phyloP scores from a whole-genome alignment of 2,113 vertebrate species.

The Gopherus evgoodei region DNA sequence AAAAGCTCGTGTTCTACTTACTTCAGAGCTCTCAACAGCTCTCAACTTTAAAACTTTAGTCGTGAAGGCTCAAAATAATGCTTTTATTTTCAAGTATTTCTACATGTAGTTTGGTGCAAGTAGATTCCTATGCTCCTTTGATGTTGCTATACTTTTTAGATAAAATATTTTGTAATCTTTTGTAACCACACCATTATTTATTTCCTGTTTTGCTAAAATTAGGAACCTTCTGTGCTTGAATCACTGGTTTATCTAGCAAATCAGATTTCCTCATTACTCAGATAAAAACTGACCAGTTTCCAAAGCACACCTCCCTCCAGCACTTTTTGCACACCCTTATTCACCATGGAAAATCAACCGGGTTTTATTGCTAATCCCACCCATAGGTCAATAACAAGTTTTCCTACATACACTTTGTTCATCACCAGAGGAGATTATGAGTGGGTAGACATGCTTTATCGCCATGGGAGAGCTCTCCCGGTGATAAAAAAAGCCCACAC shows the following conservation, averaged over 20 bases:
- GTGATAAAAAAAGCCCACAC: too few species aligned
- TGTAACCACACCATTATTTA: constrained; percentile 29
- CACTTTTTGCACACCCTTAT: background rate
- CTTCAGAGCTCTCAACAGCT: constrained; percentile 31
- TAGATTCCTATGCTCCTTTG: constrained; percentile 31
- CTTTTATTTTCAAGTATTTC: constrained; percentile 24
- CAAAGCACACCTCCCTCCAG: background rate
- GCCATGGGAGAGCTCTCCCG: too few species aligned
- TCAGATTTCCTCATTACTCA: constrained; percentile 1
- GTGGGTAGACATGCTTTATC: too few species aligned
- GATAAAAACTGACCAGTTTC: background rate
- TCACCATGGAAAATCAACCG: background rate
- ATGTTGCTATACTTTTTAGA: constrained; percentile 34
- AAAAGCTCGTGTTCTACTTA: background rate
- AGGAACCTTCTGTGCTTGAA: constrained; percentile 7
- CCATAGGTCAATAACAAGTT: background rate
- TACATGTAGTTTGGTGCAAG: constrained; percentile 25
- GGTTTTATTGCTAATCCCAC: background rate
- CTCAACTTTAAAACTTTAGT: background rate
- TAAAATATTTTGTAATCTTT: constrained; percentile 25
- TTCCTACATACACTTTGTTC: background rate
- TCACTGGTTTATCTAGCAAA: constrained; percentile 30
- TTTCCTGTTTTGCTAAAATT: constrained; percentile 52
- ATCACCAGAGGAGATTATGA: background rate
- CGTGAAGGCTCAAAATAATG: background rate